Percentiles rank a stretch among this genome's conserved stretches.
These are phyloP conservation scores for Mormoops blainvillei DNA, from an alignment of 2,113 vertebrate genomes.

Conservation along the genomic window DNA sequence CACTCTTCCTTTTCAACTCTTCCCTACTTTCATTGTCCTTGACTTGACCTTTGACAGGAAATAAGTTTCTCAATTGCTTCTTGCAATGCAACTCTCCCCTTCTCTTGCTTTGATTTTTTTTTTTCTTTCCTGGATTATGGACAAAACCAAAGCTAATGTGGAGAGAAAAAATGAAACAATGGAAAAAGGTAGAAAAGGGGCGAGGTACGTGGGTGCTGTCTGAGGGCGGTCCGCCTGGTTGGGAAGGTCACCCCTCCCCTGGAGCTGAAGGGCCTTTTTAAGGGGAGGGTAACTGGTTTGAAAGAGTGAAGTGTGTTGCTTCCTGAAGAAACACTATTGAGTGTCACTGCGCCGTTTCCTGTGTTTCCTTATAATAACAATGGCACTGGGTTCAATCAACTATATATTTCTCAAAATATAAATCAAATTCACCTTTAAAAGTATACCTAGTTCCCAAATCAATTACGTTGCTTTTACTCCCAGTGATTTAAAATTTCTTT, in stretches of 20 bases:
- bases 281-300: background rate
- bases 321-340: background rate
- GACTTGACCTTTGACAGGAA: background rate
- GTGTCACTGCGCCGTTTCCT: background rate
- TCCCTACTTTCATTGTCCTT: background rate
- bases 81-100: background rate
- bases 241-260: background rate
- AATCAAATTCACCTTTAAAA: background rate
- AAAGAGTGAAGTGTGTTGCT: background rate
- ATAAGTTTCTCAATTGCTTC: background rate
- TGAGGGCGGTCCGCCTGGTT: background rate
- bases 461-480: background rate
- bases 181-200: background rate
- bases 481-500: background rate
- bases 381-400: background rate
- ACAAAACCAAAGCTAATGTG: background rate
- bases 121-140: background rate
- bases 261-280: background rate
- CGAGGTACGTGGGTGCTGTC: accelerated
- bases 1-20: background rate
- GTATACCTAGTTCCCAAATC: background rate
- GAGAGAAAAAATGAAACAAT: background rate
- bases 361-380: background rate
- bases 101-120: background rate
- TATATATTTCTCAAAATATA: background rate